Evolutionary conservation across 2,113 vertebrate species (phyloP), one percentile per base, ranked within the genome.

Genomic region (Quiscalus mexicanus): DNA sequence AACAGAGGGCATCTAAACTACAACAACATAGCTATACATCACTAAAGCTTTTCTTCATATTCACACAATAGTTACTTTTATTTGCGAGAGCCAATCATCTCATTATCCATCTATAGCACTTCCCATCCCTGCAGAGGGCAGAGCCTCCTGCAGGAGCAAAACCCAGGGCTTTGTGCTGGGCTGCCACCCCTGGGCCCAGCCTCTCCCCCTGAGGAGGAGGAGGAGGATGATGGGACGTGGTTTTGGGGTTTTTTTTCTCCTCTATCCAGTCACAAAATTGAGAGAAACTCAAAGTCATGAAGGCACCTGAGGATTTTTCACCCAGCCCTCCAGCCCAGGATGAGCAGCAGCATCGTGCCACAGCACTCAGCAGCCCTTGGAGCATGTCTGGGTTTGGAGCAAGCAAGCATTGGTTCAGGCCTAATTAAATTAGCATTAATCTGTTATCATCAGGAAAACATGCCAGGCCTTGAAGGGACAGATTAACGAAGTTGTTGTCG

Each of bases 211-310:
- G 4, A 15, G 58, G n/a, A 49, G 41, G 42, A 33, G 1, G 0
- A 33, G 1, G 0, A 0, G 74, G 90, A 37, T 21, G 28, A 6
- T 3, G 12, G 30, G 63, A 20, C n/a, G n/a, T 0, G 0, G 4
- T 10, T 15, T 39, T 4, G 11, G 30, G 2, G 2, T 0, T 18
- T 82, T 58, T n/a, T 89, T 52, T 23, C 37, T 58, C n/a, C 21
- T 74, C 65, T 53, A 5, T 11, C 10, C 60, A 41, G 65, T 20
- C 65, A 33, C 45, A 81, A 73, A 55, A 73, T 22, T 65, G 22
- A n/a, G 22, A 70, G 50, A 37, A 56, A 31, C 17, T 78, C 55
- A n/a, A 76, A 67, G n/a, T 6, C 7, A 0, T 6, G 24, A 49
- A 71, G 42, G 12, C 2, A 3, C 2, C 1, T 35, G 45, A 63